Percentiles rank a stretch among this genome's conserved stretches.
Conservation (phyloP, 2,113 vertebrate species). For the Hystrix cristata region DNA sequence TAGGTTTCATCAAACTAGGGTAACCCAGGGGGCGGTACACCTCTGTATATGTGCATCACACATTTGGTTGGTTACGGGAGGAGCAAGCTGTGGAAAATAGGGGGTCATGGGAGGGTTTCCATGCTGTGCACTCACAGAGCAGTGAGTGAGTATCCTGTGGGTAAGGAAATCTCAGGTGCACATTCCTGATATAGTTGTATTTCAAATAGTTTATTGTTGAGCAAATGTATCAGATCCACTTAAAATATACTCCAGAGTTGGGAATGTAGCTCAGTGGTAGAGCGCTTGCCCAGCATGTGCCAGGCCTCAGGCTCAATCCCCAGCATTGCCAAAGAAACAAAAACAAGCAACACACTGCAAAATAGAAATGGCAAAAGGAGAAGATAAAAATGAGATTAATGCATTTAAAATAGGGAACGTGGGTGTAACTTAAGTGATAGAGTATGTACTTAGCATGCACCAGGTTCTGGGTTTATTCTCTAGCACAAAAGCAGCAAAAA, state of each 20-base stretch:
- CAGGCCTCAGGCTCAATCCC: not conserved
- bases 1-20: not conserved
- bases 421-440: not conserved
- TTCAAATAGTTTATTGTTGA: not conserved
- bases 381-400: conserved; percentile 30
- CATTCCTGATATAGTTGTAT: not conserved
- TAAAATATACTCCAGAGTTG: not conserved
- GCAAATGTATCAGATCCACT: not conserved
- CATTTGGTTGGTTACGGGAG: not conserved
- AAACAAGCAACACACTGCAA: not conserved
- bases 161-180: not conserved
- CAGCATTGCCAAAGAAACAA: not conserved
- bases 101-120: not conserved
- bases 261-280: not conserved
- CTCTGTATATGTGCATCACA: not conserved
- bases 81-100: not conserved
- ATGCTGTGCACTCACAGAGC: not conserved
- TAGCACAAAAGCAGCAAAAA: not conserved
- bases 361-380: conserved; percentile 29
- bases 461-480: not conserved
- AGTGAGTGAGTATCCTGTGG: not conserved
- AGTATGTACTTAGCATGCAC: not conserved
- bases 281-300: not conserved
- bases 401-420: not conserved
- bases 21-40: not conserved